Evolutionary conservation across 2,797 vertebrate species (phyloP), one percentile per base, ranked within the genome.

Genomic region (Oreortyx pictus): DNA sequence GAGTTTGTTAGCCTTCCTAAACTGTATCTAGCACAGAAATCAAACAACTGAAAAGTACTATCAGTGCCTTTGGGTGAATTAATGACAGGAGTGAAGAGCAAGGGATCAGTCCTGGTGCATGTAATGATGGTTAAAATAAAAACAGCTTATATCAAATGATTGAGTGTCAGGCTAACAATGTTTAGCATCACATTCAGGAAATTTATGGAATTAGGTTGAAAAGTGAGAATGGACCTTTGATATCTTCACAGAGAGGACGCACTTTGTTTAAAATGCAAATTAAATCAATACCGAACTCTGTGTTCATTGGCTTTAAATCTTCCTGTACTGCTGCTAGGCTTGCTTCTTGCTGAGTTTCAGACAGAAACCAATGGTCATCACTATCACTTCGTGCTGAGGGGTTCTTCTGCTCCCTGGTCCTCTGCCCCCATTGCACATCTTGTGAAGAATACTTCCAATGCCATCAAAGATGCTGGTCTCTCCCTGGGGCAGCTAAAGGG

Each of bases 181-280:
- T 74, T 78, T 78, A 78, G 25, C 37, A 60, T 61, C 43, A 3
- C 16, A 3, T 41, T 85, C 39, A 41, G n/a, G 66, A 72, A 77
- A 65, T 57, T 76, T 54, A 82, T 72, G 82, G 68, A 71, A 70
- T 43, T 44, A 72, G 39, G 43, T 60, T 83, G 88, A 75, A 14
- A 70, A 78, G n/a, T 67, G 37, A 54, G 78, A 62, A 57, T n/a
- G 27, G 39, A 37, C 31, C 27, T 52, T 54, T 62, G 33, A 54
- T 86, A 43, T 82, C 74, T 94, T 89, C 77, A 85, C 10, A 33
- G 76, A 85, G 61, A 80, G 17, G 17, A 25, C 37, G 7, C 16
- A 27, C 57, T 84, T 82, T 81, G 52, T 93, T 90, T 90, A 71
- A 95, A 89, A 94, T 56, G 61, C 76, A 88, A 93, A 92, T 47